Percentiles rank a stretch among this genome's conserved stretches.
Conservation (phyloP, 2,888 invertebrate genomes). For the Amiota communis region DNA sequence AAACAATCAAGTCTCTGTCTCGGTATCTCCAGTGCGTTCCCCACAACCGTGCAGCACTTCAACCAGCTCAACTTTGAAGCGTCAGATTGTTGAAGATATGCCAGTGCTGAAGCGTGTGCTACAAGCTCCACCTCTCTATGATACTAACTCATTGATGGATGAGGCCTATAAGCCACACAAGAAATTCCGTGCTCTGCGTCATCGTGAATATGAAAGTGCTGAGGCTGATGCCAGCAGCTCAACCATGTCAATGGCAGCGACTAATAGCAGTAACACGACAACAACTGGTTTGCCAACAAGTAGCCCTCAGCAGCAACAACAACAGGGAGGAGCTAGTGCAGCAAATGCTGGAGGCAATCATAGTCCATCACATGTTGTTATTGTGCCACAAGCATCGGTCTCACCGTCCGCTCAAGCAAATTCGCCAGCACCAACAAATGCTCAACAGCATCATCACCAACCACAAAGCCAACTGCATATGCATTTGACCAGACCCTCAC, state of each 20-base stretch:
- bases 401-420: slow-evolving; percentile 28
- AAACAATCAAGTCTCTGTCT: slow-evolving; percentile 57
- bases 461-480: slow-evolving; percentile 73
- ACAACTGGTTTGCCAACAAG: slow-evolving; percentile 43
- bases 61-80: slow-evolving; percentile 68
- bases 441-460: slow-evolving; percentile 42
- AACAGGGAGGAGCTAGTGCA: slow-evolving; percentile 24
- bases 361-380: slow-evolving; percentile 48
- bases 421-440: slow-evolving; percentile 36
- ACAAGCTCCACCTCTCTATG: slow-evolving; percentile 92
- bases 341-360: slow-evolving; percentile 54
- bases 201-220: slow-evolving; percentile 84
- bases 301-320: slow-evolving; percentile 47
- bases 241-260: slow-evolving; percentile 42
- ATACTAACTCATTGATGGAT: slow-evolving; percentile 92
- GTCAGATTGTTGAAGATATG: slow-evolving; percentile 87
- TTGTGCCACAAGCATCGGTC: slow-evolving; percentile 53
- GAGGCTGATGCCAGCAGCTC: slow-evolving; percentile 77
- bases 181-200: slow-evolving; percentile 89
- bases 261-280: slow-evolving; percentile 24
- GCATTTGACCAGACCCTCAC: slow-evolving; percentile 76
- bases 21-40: slow-evolving; percentile 68
- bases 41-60: slow-evolving; percentile 65
- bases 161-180: slow-evolving; percentile 97
- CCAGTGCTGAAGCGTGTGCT: slow-evolving; percentile 93